A percentile compares a stretch with the other conserved stretches of the same genome.
phyloP scores from a whole-genome alignment of 2,888 invertebrate species.

The Megalurothrips usitatus region DNA sequence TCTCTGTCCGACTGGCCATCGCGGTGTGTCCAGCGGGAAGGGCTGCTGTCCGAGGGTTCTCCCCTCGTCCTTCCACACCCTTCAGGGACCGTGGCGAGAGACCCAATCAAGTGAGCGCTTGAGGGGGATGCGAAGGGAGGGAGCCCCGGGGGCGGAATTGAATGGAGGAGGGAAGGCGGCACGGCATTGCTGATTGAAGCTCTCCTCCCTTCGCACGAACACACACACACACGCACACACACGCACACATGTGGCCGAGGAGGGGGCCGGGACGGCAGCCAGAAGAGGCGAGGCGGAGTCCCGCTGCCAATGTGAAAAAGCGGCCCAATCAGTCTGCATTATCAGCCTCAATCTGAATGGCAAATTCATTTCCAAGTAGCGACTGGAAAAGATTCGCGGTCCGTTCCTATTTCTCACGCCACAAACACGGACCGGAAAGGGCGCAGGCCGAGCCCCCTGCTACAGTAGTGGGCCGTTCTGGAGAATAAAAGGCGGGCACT shows the following conservation, averaged over 20 bases:
- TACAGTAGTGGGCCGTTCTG: too few relatives aligned
- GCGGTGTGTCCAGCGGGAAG: too few relatives aligned
- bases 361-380: too few relatives aligned
- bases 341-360: too few relatives aligned
- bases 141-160: not conserved
- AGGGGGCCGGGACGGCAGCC: not conserved
- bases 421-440: too few relatives aligned
- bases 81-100: not conserved
- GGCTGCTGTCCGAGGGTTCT: not conserved
- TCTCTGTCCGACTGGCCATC: not conserved
- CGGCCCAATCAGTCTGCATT: too few relatives aligned
- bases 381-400: too few relatives aligned
- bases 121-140: not conserved
- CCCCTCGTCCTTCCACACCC: not conserved
- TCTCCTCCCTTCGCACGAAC: not conserved
- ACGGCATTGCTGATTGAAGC: not conserved
- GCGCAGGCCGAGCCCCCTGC: too few relatives aligned
- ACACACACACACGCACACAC: not conserved
- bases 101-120: not conserved
- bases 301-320: too few relatives aligned
- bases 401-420: too few relatives aligned
- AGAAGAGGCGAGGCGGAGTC: not conserved
- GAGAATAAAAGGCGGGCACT: too few relatives aligned
- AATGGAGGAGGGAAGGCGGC: not conserved
- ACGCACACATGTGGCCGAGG: not conserved